A percentile compares a stretch with the other conserved stretches of the same genome.
These are phyloP conservation scores for Spialia ferax DNA, from an alignment of 2,888 invertebrate genomes.

Conservation along the genomic window DNA sequence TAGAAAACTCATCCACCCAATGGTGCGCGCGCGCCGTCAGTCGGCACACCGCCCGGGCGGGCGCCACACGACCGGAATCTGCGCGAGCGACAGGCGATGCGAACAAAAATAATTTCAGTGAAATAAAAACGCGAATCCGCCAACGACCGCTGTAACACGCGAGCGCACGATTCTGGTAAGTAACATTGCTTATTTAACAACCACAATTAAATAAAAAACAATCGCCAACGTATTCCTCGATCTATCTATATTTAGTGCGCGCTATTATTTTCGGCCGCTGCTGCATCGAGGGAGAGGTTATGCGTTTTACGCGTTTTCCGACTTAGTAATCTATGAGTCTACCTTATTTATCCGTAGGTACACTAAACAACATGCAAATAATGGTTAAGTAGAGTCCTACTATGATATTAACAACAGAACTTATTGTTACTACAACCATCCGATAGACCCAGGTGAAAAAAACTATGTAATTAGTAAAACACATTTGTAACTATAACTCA, in stretches of 20 bases:
- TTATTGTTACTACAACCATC: too few relatives aligned
- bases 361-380: too few relatives aligned
- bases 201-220: conserved; percentile 17
- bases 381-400: too few relatives aligned
- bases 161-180: conserved; percentile 84
- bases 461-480: too few relatives aligned
- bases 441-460: too few relatives aligned
- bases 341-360: too few relatives aligned
- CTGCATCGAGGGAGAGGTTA: conserved; percentile 58
- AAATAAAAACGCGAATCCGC: conserved; percentile 74
- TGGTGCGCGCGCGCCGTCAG: conserved; percentile 66
- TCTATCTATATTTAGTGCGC: conserved; percentile 72
- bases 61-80: conserved; percentile 86
- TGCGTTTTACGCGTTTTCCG: conserved; percentile 63
- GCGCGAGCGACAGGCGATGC: conserved; percentile 77
- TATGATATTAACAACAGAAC: too few relatives aligned
- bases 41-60: conserved; percentile 86
- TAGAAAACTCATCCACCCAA: conserved; percentile 44
- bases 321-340: too few relatives aligned
- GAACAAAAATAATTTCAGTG: conserved; percentile 75
- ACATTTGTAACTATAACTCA: too few relatives aligned
- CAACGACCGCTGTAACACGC: conserved; percentile 67
- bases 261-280: conserved; percentile 75
- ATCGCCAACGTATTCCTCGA: conserved; percentile 41
- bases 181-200: conserved; percentile 44